Conservation (phyloP, 2,113 vertebrate genomes). For the Uropsilus gracilis region DNA sequence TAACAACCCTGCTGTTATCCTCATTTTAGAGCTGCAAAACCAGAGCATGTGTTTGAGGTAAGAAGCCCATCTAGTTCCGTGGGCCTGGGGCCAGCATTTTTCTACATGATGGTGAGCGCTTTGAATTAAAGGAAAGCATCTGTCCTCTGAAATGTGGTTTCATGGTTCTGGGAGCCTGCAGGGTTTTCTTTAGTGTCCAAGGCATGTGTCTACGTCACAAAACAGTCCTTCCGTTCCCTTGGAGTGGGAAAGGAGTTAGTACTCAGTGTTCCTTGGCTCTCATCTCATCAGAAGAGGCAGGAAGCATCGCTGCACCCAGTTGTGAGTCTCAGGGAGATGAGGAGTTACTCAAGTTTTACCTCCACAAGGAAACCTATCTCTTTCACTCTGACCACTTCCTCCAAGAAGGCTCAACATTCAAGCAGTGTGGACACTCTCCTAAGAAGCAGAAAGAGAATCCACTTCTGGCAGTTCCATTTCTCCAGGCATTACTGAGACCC, state of each 20-base stretch:
- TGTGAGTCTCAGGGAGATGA: not conserved
- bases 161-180: not conserved
- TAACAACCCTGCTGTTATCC: not conserved
- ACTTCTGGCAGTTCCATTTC: not conserved
- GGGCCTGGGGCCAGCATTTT: not conserved
- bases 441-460: constrained; percentile 15
- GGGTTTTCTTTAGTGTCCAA: not conserved
- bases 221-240: not conserved
- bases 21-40: not conserved
- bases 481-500: not conserved
- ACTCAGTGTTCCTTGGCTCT: not conserved
- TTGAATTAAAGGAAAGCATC: not conserved
- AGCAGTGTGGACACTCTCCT: not conserved
- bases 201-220: not conserved
- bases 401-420: not conserved
- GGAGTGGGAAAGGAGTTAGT: not conserved
- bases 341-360: not conserved
- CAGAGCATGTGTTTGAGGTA: not conserved
- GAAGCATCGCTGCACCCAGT: not conserved
- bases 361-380: not conserved
- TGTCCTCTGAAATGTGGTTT: not conserved
- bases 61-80: not conserved
- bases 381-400: not conserved
- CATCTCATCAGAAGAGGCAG: not conserved
- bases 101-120: not conserved